These are phyloP conservation scores for Chaetops frenatus DNA, from an alignment of 2,113 vertebrate genomes.

Conservation along the genomic window DNA sequence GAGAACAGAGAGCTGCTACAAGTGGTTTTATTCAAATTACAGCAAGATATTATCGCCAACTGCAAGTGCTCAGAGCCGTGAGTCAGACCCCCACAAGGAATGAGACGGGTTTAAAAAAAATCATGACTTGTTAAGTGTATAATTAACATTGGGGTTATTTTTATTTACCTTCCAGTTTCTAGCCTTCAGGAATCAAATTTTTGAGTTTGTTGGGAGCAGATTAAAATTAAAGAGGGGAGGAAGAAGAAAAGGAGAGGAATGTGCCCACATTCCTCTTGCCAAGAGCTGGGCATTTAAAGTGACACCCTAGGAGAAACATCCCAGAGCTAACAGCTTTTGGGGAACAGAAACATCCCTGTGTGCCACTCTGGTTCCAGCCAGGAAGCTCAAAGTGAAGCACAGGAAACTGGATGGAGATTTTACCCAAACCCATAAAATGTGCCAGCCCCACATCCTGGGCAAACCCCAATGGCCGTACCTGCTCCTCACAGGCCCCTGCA, in stretches of 20 bases:
- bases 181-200: constrained; percentile 40
- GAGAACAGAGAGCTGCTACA: constrained; percentile 51
- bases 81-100: constrained; percentile 63
- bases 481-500: background rate
- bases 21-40: constrained; percentile 64
- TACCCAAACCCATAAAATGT: fast-evolving
- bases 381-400: background rate
- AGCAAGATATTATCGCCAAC: constrained; percentile 50
- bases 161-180: constrained; percentile 56
- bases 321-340: background rate
- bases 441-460: background rate
- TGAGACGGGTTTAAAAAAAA: constrained; percentile 14
- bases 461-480: fast-evolving
- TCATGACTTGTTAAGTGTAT: constrained; percentile 39
- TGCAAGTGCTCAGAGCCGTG: constrained; percentile 49
- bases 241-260: background rate
- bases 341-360: fast-evolving
- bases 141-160: constrained; percentile 61
- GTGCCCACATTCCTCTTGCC: background rate
- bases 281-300: background rate
- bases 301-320: fast-evolving
- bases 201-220: background rate
- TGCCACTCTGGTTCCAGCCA: background rate
- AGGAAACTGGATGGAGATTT: background rate
- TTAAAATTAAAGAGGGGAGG: background rate